Evolutionary conservation across 2,113 vertebrate species (phyloP).

Genomic region (Scomber japonicus): DNA sequence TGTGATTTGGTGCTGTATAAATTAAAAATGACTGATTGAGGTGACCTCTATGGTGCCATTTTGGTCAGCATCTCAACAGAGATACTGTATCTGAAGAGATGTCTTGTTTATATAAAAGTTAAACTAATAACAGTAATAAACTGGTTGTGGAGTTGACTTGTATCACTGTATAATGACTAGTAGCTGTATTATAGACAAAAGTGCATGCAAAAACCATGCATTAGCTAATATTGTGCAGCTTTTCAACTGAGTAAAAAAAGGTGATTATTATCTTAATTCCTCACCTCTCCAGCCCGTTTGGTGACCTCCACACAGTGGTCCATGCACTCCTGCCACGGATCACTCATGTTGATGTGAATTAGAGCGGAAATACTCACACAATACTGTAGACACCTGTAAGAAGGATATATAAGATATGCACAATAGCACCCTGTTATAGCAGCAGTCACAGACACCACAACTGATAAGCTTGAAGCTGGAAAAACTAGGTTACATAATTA

Average conservation of each 20-base stretch:
- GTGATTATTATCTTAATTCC: not conserved
- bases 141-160: too few species aligned
- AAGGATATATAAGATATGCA: not conserved
- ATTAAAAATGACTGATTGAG: too few species aligned
- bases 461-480: not conserved
- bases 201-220: too few species aligned
- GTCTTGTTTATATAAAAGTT: too few species aligned
- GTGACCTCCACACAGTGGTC: conserved; percentile 80
- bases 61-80: too few species aligned
- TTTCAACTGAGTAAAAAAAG: not conserved
- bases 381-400: not conserved
- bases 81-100: too few species aligned
- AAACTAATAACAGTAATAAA: too few species aligned
- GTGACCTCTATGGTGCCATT: too few species aligned
- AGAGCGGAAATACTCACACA: not conserved
- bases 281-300: conserved; percentile 80
- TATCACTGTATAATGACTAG: too few species aligned
- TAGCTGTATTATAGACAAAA: too few species aligned
- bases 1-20: too few species aligned
- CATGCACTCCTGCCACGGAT: conserved; percentile 83
- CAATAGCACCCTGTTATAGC: too few species aligned
- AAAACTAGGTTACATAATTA: not conserved
- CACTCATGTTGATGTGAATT: conserved; percentile 67
- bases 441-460: not conserved
- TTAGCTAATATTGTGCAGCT: not conserved